A percentile compares a stretch with the other conserved stretches of the same genome.
Evolutionary conservation across 2,113 vertebrate genomes (phyloP).

Genomic region (Triplophysa tibetana): DNA sequence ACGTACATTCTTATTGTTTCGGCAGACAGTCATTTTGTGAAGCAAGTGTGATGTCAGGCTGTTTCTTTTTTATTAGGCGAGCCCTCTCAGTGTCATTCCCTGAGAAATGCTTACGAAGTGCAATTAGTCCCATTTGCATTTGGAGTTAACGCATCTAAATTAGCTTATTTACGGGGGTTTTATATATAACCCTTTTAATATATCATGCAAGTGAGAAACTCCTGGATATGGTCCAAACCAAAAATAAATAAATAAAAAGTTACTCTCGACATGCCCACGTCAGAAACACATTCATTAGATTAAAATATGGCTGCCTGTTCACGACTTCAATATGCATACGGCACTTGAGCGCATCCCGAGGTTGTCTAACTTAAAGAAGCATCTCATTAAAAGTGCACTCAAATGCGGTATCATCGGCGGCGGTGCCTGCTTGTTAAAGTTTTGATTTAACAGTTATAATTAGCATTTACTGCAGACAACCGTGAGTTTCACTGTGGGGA

Average conservation of each 20-base stretch:
- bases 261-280: conserved; percentile 19
- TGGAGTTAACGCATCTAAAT: conserved; percentile 59
- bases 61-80: conserved; percentile 44
- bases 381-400: conserved; percentile 35
- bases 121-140: conserved; percentile 59
- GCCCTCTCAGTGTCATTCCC: conserved; percentile 51
- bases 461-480: conserved; percentile 12
- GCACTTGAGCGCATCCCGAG: conserved; percentile 16
- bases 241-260: conserved; percentile 1
- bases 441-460: conserved; percentile 29
- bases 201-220: conserved; percentile 55
- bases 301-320: conserved; percentile 44
- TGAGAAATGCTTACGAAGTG: conserved; percentile 47
- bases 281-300: conserved; percentile 44
- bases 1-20: conserved; percentile 27
- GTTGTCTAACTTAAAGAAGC: conserved; percentile 39
- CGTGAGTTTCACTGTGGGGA: background rate
- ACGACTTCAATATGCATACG: conserved; percentile 10
- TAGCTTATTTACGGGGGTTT: conserved; percentile 47
- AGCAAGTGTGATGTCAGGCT: conserved; percentile 35
- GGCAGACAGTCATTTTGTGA: background rate
- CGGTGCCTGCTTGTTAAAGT: conserved; percentile 14
- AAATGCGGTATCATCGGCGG: conserved; percentile 9
- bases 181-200: conserved; percentile 49
- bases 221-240: conserved; percentile 4